A percentile compares a stretch with the other conserved stretches of the same genome.
These are phyloP conservation scores for Agrypnia vestita DNA, from an alignment of 1,140 invertebrate genomes.

Conservation along the genomic window DNA sequence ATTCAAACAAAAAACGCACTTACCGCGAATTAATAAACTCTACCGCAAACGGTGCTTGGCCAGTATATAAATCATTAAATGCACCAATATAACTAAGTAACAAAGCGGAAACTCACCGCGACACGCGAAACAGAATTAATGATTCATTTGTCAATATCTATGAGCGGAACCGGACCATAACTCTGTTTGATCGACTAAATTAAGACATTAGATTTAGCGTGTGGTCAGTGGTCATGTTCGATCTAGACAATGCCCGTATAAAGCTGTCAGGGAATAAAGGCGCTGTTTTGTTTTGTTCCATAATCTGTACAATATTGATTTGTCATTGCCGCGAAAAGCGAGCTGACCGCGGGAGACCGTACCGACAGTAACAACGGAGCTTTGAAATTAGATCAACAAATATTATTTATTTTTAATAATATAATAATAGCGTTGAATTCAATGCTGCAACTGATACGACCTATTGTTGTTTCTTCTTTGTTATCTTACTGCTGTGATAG, in stretches of 20 bases:
- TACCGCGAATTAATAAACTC: neutral
- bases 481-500: no score
- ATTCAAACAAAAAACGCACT: neutral
- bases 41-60: neutral
- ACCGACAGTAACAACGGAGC: no score
- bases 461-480: no score
- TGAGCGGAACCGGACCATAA: neutral
- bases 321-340: neutral
- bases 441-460: no score
- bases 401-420: no score
- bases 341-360: neutral
- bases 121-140: slow-evolving; percentile 20
- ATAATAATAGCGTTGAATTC: no score
- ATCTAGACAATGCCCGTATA: slow-evolving; percentile 23
- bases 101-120: neutral
- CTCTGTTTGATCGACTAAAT: slow-evolving; percentile 10
- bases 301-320: slow-evolving; percentile 8
- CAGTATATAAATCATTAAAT: neutral
- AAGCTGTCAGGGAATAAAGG: neutral
- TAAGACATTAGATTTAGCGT: slow-evolving; percentile 12
- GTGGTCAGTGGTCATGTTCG: slow-evolving; percentile 21
- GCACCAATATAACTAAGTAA: neutral
- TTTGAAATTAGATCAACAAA: no score
- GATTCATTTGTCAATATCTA: slow-evolving; percentile 19
- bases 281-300: neutral